Percentiles rank a stretch among this genome's conserved stretches.
These are phyloP conservation scores for Aphaenogaster floridana DNA, from an alignment of 1,140 invertebrate species.

Conservation along the genomic window DNA sequence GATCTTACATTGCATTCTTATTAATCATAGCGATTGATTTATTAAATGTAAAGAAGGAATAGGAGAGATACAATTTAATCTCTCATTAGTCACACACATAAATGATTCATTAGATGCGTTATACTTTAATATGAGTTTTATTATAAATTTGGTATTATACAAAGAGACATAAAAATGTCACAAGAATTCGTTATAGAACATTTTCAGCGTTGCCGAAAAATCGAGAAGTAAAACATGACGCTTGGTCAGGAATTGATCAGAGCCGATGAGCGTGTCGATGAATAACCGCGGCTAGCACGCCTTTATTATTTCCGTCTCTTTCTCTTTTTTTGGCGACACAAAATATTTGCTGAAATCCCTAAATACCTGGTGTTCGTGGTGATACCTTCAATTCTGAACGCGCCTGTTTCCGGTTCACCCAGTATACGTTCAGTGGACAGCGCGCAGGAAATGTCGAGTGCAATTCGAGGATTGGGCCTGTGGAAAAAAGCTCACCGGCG, in stretches of 20 bases:
- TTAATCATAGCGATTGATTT: neutral
- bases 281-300: neutral
- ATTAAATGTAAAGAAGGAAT: neutral
- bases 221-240: neutral
- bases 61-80: neutral
- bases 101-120: neutral
- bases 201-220: neutral
- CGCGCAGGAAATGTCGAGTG: conserved; percentile 73
- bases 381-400: conserved; percentile 14
- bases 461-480: conserved; percentile 69
- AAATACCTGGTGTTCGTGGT: neutral
- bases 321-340: neutral
- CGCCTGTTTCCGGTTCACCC: conserved; percentile 32
- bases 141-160: neutral
- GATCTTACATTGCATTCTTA: neutral
- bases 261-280: neutral
- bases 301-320: neutral
- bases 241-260: neutral
- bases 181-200: neutral
- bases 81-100: neutral
- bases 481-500: conserved; percentile 70
- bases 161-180: neutral
- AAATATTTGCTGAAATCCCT: conserved; percentile 35
- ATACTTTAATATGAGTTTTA: neutral
- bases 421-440: conserved; percentile 31